These are phyloP conservation scores for Ceraclea dissimilis DNA, from an alignment of 2,888 invertebrate genomes.

Conservation along the genomic window DNA sequence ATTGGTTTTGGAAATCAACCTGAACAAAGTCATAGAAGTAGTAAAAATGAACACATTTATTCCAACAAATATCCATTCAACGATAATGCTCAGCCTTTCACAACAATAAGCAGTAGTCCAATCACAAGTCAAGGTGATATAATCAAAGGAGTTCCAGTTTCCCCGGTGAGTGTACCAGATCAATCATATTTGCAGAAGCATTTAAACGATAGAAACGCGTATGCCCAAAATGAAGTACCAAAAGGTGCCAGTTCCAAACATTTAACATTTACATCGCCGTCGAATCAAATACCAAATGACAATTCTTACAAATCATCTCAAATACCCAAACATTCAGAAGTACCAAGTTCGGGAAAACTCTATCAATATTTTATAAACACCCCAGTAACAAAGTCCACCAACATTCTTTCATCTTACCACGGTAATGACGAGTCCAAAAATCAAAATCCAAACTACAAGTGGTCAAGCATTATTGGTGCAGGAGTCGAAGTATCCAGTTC, in stretches of 20 bases:
- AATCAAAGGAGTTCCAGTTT: conserved; percentile 23
- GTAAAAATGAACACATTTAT: conserved; percentile 9
- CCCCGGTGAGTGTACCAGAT: conserved; percentile 20
- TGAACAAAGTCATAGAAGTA: conserved; percentile 5
- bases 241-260: not conserved
- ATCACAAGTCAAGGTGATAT: conserved; percentile 16
- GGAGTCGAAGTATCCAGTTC: conserved; percentile 20
- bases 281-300: conserved; percentile 1
- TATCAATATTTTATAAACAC: conserved; percentile 1
- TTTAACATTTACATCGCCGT: not conserved
- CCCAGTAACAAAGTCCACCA: conserved; percentile 9
- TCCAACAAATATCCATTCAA: conserved; percentile 16
- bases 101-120: conserved; percentile 15
- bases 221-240: conserved; percentile 5
- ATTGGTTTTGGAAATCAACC: conserved; percentile 27
- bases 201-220: not conserved
- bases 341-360: not conserved
- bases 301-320: conserved; percentile 18
- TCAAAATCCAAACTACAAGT: conserved; percentile 10
- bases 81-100: conserved; percentile 13
- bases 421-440: conserved; percentile 8
- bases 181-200: conserved; percentile 10
- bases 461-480: conserved; percentile 17
- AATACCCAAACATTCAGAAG: conserved; percentile 6
- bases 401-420: conserved; percentile 4